phyloP scores from a whole-genome alignment of 2,797 vertebrate species.

The Megaceryle alcyon region DNA sequence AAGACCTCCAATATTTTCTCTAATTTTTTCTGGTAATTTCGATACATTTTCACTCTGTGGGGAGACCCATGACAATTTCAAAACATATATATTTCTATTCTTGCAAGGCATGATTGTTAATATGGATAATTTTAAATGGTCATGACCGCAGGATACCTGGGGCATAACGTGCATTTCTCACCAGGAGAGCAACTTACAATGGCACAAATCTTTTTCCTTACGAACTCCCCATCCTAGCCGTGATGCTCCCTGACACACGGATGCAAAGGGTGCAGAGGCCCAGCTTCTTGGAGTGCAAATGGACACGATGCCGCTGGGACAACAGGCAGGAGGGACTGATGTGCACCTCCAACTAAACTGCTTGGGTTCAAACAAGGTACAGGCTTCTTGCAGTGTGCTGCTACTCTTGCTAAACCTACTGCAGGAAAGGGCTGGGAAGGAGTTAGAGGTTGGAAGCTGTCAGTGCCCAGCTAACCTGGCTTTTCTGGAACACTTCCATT shows the following conservation, averaged over 20 bases:
- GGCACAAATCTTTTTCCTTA: background rate
- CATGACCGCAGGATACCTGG: conserved; percentile 17
- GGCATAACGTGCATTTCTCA: conserved; percentile 30
- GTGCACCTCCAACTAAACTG: background rate
- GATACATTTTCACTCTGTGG: background rate
- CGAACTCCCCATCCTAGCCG: background rate
- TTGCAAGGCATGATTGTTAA: conserved; percentile 64
- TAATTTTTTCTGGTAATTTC: background rate
- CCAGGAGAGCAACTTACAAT: background rate
- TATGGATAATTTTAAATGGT: conserved; percentile 31
- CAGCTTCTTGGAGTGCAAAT: background rate
- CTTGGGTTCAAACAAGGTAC: background rate
- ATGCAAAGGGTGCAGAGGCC: background rate
- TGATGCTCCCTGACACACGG: background rate
- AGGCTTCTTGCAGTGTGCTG: background rate
- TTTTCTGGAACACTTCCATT: background rate
- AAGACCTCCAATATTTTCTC: background rate
- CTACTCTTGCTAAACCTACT: background rate
- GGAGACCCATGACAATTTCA: conserved; percentile 11
- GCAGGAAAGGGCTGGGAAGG: background rate
- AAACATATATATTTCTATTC: conserved; percentile 30
- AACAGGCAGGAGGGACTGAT: background rate
- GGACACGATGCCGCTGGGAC: background rate
- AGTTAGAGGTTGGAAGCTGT: background rate
- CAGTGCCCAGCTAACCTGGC: background rate